These are phyloP conservation scores for Brachypteracias leptosomus DNA, from an alignment of 2,113 vertebrate species.

Conservation along the genomic window DNA sequence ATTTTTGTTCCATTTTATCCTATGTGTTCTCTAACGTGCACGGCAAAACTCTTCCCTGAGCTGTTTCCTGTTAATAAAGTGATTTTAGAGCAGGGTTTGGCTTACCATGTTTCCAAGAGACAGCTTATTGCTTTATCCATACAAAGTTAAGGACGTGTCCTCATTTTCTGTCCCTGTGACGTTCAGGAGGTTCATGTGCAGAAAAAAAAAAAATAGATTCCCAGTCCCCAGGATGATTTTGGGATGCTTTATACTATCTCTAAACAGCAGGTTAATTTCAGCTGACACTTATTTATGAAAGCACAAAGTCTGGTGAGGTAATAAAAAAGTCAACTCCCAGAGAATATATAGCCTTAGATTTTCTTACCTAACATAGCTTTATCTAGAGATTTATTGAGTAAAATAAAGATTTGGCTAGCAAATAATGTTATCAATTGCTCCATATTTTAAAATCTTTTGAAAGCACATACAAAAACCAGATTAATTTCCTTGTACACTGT, in stretches of 20 bases:
- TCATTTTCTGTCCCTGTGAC: background rate
- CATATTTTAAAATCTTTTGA: slow-evolving; percentile 57
- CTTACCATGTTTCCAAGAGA: background rate
- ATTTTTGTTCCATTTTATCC: background rate
- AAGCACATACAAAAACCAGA: slow-evolving; percentile 34
- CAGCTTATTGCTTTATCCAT: background rate
- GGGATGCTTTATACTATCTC: slow-evolving; percentile 56
- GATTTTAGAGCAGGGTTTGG: background rate
- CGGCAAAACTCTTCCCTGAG: background rate
- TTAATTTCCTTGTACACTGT: slow-evolving; percentile 54
- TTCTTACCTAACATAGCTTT: slow-evolving; percentile 48
- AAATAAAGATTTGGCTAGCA: slow-evolving; percentile 60
- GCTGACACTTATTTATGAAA: slow-evolving; percentile 69
- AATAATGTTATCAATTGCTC: slow-evolving; percentile 68
- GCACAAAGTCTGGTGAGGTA: slow-evolving; percentile 65
- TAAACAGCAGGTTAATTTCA: slow-evolving; percentile 69
- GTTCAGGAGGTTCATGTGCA: background rate
- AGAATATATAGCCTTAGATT: slow-evolving; percentile 39
- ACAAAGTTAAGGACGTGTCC: background rate
- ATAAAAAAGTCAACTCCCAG: slow-evolving; percentile 64
- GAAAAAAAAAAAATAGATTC: background rate
- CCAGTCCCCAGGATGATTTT: background rate
- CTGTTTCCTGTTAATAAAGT: background rate
- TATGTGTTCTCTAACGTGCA: background rate
- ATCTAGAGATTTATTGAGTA: slow-evolving; percentile 45